These are phyloP conservation scores for Crocallis elinguaria DNA, from an alignment of 2,888 invertebrate genomes.

Conservation along the genomic window DNA sequence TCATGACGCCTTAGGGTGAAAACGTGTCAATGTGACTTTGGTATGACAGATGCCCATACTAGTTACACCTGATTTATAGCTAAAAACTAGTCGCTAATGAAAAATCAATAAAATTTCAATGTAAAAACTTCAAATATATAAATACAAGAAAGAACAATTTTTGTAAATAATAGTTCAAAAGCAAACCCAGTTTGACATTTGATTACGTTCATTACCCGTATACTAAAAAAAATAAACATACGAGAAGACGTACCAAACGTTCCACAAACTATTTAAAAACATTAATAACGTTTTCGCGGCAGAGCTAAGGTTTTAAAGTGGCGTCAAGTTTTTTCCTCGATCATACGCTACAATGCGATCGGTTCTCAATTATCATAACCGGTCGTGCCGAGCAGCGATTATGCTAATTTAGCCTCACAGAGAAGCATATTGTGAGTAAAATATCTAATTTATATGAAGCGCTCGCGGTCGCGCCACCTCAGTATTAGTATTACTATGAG, in stretches of 20 bases:
- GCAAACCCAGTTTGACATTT: too few relatives aligned
- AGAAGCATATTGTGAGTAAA: slow-evolving; percentile 63
- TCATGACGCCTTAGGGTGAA: not conserved
- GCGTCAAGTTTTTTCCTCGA: slow-evolving; percentile 41
- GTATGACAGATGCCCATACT: not conserved
- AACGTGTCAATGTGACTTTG: not conserved
- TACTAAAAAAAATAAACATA: too few relatives aligned
- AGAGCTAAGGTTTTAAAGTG: slow-evolving; percentile 2
- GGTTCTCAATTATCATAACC: slow-evolving; percentile 64
- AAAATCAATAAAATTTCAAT: too few relatives aligned
- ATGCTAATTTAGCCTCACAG: slow-evolving; percentile 62
- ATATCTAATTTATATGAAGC: slow-evolving; percentile 62
- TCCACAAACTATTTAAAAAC: too few relatives aligned
- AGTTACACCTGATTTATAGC: too few relatives aligned
- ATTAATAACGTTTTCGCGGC: slow-evolving; percentile 4
- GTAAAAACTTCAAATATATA: too few relatives aligned
- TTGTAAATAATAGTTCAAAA: too few relatives aligned
- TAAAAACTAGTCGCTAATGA: too few relatives aligned
- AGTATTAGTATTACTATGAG: slow-evolving; percentile 21
- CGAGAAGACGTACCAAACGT: too few relatives aligned
- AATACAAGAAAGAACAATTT: too few relatives aligned
- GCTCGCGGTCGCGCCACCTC: slow-evolving; percentile 38
- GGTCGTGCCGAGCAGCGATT: slow-evolving; percentile 60
- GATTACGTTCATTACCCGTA: too few relatives aligned
- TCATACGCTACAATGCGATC: slow-evolving; percentile 54